Base-by-base conservation (phyloP, 2,113 vertebrate species). In the Ochotona princeps region DNA sequence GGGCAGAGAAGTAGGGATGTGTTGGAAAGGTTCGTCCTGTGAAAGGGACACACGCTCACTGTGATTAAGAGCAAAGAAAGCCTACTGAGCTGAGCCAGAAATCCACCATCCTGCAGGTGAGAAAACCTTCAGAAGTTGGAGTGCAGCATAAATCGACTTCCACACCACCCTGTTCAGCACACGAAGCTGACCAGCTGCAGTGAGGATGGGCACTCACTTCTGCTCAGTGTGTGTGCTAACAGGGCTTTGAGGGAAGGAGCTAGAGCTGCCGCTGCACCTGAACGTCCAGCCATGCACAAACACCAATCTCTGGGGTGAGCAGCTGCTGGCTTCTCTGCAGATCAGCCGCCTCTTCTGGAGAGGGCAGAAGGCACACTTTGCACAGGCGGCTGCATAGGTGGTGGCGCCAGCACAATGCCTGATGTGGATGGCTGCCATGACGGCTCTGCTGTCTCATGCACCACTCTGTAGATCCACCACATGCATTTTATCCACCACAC, bases 1-100 rank as follows among this genome's bases (percentile, higher is more conserved):
- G 98, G 13, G 98, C 97, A 18, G 98, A 98, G 95, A 98, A 99
- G 91, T 99, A 99, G 0, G 98, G 98, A 78, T 99, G 98, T 4
- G 98, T 98, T 32, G 98, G 98, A 93, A 99, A 99, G 0, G 98
- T 99, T 87, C 98, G 98, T 0, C 98, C 98, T 99, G 98, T 21
- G 70, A 95, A 98, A 95, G 97, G 0, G 97, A 93, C 1, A 35
- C 0, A 86, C 17, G 17, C 87, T 38, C 93, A 89, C 0, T 0
- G 74, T 14, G 54, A 7, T 8, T 2, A 49, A 21, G 32, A 44
- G 44, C 54, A 32, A 57, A n/a, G 1, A 2, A 94, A 87, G 13
- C 25, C 28, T 69, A 69, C 10, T 11, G 91, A 30, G 17, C 30
- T 75, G 92, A 30, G 17, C 32, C 78, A 92, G 65, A 93, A 80